phyloP scores from a whole-genome alignment of 2,797 vertebrate species.

The Pygocentrus nattereri region DNA sequence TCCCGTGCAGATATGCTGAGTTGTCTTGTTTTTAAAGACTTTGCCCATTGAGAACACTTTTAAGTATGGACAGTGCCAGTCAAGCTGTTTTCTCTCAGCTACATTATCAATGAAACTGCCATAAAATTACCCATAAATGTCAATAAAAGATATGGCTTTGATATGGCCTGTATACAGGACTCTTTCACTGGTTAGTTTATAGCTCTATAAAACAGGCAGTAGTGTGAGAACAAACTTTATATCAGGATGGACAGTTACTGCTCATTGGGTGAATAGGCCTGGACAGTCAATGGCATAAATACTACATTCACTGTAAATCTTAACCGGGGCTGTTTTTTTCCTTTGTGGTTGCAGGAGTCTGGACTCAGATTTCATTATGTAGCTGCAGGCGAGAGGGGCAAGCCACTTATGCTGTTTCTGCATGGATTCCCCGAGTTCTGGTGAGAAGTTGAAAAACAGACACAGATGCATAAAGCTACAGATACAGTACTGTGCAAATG shows the following conservation, averaged over 20 bases:
- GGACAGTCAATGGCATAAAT: constrained; percentile 15
- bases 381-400: constrained; percentile 95
- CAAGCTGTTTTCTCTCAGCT: constrained; percentile 25
- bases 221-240: constrained; percentile 23
- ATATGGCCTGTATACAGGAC: constrained; percentile 21
- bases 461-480: not conserved
- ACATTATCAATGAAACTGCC: constrained; percentile 9
- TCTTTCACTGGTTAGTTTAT: constrained; percentile 31
- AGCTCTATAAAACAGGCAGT: constrained; percentile 43
- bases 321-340: constrained; percentile 29
- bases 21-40: not conserved
- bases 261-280: not conserved
- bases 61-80: constrained; percentile 8
- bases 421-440: constrained; percentile 99
- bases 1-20: not conserved
- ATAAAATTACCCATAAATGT: constrained; percentile 39
- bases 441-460: constrained; percentile 76
- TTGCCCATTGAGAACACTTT: not conserved
- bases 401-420: constrained; percentile 96
- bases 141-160: constrained; percentile 33
- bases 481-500: not conserved
- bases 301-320: constrained; percentile 2
- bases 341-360: constrained; percentile 84
- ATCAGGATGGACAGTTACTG: constrained; percentile 26
- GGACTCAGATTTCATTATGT: constrained; percentile 98